Evolutionary conservation across 1,140 invertebrate genomes (phyloP), one percentile per base, ranked within the genome.

Genomic region (Drosophila watanabei): DNA sequence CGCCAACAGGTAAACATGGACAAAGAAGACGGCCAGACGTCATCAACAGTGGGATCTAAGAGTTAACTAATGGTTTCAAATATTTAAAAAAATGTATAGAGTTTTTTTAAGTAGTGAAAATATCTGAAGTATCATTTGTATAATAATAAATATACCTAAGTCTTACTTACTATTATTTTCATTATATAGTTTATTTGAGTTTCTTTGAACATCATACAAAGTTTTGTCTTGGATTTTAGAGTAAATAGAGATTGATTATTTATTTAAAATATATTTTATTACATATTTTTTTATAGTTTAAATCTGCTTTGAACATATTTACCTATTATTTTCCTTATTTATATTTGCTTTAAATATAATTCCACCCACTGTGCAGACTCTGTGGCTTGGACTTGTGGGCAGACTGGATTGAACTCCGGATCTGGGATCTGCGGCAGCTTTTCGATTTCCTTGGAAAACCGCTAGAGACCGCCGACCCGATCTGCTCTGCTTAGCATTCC

Each of bases 401-500:
- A 84, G 77, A 77, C 52, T 37, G 43, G 61, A 52, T 75, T 72
- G 20, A 79, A 70, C 59, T 85, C 14, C 59, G 70, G 62, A 57
- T 57, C 69, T 80, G 24, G 77, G 37, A 52, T 57, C 72, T n/a
- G 56, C 66, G 52, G 66, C 73, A 63, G 58, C 76, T 54, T 77
- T 89, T 85, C 86, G 87, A 91, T 90, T 90, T 90, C 86, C 87
- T 90, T 90, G 87, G 86, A 90, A 90, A 91, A 91, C 87, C 86
- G 86, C 86, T 90, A 90, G 86, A 90, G 86, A 90, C 82, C 77
- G 64, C 51, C 69, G 60, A 57, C 75, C 64, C 37, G 71, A 59
- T 39, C 75, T 77, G 63, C 64, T 78, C 64, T 70, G 75, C 75
- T 79, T 79, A 80, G 76, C 77, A 79, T 80, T 72, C 57, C 71